Evolutionary conservation across 1,140 invertebrate species (phyloP).

Genomic region (Archivesica marissinica): DNA sequence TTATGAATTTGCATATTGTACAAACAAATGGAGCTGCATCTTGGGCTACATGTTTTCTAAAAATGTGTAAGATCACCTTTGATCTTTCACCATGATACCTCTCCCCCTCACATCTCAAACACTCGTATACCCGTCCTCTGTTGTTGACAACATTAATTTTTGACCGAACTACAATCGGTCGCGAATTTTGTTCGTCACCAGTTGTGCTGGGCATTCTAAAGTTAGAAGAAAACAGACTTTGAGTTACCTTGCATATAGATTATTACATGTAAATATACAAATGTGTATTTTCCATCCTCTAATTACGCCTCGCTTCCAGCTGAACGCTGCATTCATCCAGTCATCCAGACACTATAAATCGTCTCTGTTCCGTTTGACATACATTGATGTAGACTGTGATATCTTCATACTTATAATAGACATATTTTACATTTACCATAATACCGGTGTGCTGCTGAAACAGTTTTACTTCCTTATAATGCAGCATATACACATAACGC

Average conservation of each 20-base stretch:
- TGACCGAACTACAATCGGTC: neutral
- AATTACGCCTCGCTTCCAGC: too few relatives aligned
- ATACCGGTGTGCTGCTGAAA: too few relatives aligned
- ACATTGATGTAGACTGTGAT: too few relatives aligned
- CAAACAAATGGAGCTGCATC: slow-evolving; percentile 27
- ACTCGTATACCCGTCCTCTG: neutral
- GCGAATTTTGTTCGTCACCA: neutral
- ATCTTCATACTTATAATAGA: too few relatives aligned
- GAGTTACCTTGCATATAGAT: neutral
- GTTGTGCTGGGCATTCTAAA: neutral
- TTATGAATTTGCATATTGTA: slow-evolving; percentile 9
- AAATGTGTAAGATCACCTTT: slow-evolving; percentile 10
- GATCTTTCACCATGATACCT: slow-evolving; percentile 1
- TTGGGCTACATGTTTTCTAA: slow-evolving; percentile 14
- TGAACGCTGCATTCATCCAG: too few relatives aligned
- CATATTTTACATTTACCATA: too few relatives aligned
- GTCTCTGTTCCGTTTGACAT: too few relatives aligned
- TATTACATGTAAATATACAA: neutral
- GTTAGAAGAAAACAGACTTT: neutral
- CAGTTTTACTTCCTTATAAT: too few relatives aligned
- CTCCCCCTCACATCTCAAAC: neutral
- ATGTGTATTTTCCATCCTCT: neutral
- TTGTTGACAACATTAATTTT: neutral
- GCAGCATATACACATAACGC: too few relatives aligned
- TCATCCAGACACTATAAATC: too few relatives aligned